phyloP scores from a whole-genome alignment of 2,888 invertebrate genomes.

The Callosobruchus maculatus region DNA sequence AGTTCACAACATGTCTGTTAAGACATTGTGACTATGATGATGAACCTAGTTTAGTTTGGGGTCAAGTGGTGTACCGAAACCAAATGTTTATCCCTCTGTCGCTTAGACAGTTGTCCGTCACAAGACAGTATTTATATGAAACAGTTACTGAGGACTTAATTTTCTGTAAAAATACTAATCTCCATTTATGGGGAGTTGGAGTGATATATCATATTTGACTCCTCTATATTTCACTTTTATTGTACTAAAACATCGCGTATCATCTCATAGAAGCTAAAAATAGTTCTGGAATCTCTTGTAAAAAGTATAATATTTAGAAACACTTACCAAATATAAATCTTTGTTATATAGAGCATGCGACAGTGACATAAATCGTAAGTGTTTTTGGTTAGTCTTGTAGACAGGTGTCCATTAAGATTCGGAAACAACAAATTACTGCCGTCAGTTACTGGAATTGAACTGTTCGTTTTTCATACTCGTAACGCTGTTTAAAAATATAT shows the following conservation, averaged over 20 bases:
- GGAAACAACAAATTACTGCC: not conserved
- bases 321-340: not conserved
- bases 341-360: not conserved
- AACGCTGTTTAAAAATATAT: not conserved
- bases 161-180: no score
- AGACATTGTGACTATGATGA: no score
- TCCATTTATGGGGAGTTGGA: no score
- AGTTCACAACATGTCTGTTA: no score
- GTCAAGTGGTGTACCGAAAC: no score
- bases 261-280: not conserved
- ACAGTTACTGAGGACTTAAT: no score
- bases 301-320: not conserved
- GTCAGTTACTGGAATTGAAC: not conserved
- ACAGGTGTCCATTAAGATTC: not conserved
- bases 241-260: not conserved
- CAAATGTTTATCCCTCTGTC: no score
- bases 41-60: no score
- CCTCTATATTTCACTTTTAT: not conserved
- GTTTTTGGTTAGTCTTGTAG: not conserved
- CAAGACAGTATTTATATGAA: no score
- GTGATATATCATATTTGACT: no score
- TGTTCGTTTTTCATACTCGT: not conserved
- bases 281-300: not conserved
- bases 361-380: not conserved
- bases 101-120: no score